Evolutionary conservation across 2,888 invertebrate species (phyloP).

Genomic region (Drosophila recens): DNA sequence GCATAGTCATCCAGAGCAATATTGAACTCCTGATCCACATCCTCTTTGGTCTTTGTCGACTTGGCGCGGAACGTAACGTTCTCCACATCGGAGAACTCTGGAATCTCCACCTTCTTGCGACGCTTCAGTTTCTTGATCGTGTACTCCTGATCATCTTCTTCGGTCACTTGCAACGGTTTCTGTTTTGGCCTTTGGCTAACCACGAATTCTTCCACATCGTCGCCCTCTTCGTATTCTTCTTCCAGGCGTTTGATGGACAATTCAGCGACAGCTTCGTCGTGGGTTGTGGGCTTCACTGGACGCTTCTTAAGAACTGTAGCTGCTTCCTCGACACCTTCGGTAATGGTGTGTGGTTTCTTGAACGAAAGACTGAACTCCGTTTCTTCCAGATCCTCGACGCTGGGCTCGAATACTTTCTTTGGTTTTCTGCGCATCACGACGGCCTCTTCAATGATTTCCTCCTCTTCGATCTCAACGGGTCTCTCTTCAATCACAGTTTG

Average conservation of each 20-base stretch:
- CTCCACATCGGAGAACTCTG: constrained; percentile 91
- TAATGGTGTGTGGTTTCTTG: constrained; percentile 84
- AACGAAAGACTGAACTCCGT: constrained; percentile 82
- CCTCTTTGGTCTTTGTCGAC: constrained; percentile 92
- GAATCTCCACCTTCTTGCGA: constrained; percentile 88
- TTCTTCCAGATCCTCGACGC: constrained; percentile 82
- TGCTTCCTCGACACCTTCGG: constrained; percentile 85
- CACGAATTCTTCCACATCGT: constrained; percentile 87
- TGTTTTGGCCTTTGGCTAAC: constrained; percentile 86
- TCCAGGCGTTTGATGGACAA: constrained; percentile 82
- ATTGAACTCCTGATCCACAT: constrained; percentile 95
- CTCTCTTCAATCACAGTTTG: constrained; percentile 83
- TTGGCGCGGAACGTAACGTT: constrained; percentile 93
- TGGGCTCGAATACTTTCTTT: constrained; percentile 73
- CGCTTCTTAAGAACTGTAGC: constrained; percentile 84
- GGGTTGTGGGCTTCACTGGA: constrained; percentile 73
- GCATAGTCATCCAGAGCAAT: constrained; percentile 94
- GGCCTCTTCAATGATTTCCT: constrained; percentile 85
- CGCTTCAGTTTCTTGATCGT: constrained; percentile 91
- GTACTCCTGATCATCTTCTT: constrained; percentile 89
- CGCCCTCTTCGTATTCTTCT: constrained; percentile 84
- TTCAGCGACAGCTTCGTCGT: constrained; percentile 84
- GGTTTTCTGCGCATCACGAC: constrained; percentile 79
- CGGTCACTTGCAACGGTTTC: constrained; percentile 85
- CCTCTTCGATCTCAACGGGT: constrained; percentile 87